Conservation (phyloP, 2,888 invertebrate genomes). For the Pyrrhia umbra region DNA sequence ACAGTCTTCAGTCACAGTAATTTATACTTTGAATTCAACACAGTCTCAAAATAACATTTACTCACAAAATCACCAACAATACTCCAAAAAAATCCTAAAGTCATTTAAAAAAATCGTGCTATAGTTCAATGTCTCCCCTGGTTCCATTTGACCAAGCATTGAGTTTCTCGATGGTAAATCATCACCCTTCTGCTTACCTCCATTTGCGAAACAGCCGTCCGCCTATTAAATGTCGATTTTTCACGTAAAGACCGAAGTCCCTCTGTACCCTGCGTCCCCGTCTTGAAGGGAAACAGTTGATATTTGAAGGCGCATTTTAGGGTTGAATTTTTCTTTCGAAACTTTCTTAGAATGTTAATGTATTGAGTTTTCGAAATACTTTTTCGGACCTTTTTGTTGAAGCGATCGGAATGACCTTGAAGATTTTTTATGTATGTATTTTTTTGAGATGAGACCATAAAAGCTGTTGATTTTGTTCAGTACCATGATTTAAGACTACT, state of each 20-base stretch:
- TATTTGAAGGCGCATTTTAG: slow-evolving; percentile 65
- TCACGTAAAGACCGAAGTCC: slow-evolving; percentile 74
- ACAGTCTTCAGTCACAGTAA: not conserved
- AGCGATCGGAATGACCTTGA: slow-evolving; percentile 21
- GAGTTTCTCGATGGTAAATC: slow-evolving; percentile 71
- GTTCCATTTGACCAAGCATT: slow-evolving; percentile 62
- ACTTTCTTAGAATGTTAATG: slow-evolving; percentile 58
- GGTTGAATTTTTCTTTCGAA: slow-evolving; percentile 58
- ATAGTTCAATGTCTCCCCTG: slow-evolving; percentile 50
- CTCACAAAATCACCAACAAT: not conserved
- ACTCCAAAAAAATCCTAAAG: slow-evolving; percentile 2
- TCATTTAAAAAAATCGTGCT: slow-evolving; percentile 49
- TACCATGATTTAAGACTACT: too few species aligned
- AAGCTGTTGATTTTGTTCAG: too few species aligned
- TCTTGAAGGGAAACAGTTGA: slow-evolving; percentile 71
- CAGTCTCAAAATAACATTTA: not conserved
- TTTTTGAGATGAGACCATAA: too few species aligned
- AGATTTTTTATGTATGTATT: slow-evolving; percentile 2
- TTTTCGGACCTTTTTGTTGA: slow-evolving; percentile 10
- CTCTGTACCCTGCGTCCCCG: slow-evolving; percentile 47
- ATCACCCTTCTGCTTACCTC: slow-evolving; percentile 75
- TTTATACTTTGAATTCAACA: not conserved
- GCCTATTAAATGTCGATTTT: slow-evolving; percentile 89
- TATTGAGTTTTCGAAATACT: slow-evolving; percentile 46
- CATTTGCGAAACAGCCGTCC: slow-evolving; percentile 79